Percentiles rank a stretch among this genome's conserved stretches.
Evolutionary conservation across 2,888 invertebrate species (phyloP).

Genomic region (Agriotes lineatus): DNA sequence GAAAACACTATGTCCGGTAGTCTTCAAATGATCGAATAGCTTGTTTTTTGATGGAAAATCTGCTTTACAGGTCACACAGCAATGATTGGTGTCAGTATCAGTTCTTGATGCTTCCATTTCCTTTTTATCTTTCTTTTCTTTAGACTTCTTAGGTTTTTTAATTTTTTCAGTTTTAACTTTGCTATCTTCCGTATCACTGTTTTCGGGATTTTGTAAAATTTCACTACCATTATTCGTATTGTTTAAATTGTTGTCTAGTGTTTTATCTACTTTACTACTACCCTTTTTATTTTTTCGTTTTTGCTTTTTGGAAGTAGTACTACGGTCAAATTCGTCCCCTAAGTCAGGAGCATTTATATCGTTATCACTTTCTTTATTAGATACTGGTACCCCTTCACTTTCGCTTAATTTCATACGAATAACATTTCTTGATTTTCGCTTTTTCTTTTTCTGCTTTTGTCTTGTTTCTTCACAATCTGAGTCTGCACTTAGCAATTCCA

Average conservation of each 20-base stretch:
- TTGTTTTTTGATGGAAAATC: constrained; percentile 90
- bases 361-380: background rate
- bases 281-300: constrained; percentile 61
- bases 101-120: constrained; percentile 39
- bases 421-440: constrained; percentile 40
- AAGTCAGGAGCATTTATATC: constrained; percentile 25
- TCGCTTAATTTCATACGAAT: constrained; percentile 26
- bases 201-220: too few relatives aligned
- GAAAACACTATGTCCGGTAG: constrained; percentile 85
- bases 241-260: constrained; percentile 43
- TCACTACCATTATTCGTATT: constrained; percentile 11
- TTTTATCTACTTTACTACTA: constrained; percentile 36
- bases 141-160: constrained; percentile 50
- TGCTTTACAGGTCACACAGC: constrained; percentile 81
- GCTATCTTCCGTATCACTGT: constrained; percentile 1
- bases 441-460: constrained; percentile 36
- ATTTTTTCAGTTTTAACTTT: constrained; percentile 52
- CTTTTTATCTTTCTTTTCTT: constrained; percentile 43
- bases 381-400: constrained; percentile 12
- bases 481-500: constrained; percentile 13
- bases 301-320: constrained; percentile 65
- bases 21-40: constrained; percentile 89
- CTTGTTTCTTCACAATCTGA: constrained; percentile 13
- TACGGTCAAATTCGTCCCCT: constrained; percentile 58
- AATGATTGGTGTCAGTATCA: constrained; percentile 53